phyloP scores from a whole-genome alignment of 2,888 invertebrate species.

The Ptychoptera albimana region DNA sequence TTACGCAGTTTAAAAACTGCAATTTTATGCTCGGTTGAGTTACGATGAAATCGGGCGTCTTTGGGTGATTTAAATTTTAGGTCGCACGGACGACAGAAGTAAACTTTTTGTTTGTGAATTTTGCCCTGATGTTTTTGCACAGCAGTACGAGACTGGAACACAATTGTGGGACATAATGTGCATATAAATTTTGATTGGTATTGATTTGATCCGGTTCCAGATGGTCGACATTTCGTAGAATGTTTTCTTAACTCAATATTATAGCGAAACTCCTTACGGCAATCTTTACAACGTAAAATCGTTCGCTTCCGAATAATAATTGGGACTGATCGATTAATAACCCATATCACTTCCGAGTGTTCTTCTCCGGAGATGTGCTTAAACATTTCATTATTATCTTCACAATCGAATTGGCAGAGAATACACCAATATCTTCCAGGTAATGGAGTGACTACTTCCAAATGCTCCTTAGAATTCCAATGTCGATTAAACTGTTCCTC shows the following conservation, averaged over 20 bases:
- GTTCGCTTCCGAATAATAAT: conserved; percentile 55
- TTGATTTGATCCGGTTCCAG: conserved; percentile 40
- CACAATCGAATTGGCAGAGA: conserved; percentile 54
- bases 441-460: conserved; percentile 20
- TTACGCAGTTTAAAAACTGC: conserved; percentile 34
- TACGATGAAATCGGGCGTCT: conserved; percentile 50
- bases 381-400: conserved; percentile 46
- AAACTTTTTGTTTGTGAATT: conserved; percentile 41
- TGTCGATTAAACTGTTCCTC: conserved; percentile 52
- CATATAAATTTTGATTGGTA: conserved; percentile 51
- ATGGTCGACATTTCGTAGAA: conserved; percentile 33
- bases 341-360: conserved; percentile 56
- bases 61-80: conserved; percentile 41
- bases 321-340: conserved; percentile 66
- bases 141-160: conserved; percentile 42
- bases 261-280: conserved; percentile 50
- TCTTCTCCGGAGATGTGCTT: conserved; percentile 46
- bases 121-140: conserved; percentile 50
- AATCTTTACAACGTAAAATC: conserved; percentile 46
- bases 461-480: conserved; percentile 52
- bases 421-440: conserved; percentile 55
- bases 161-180: conserved; percentile 34
- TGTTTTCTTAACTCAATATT: conserved; percentile 58
- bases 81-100: conserved; percentile 51
- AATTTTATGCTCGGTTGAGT: conserved; percentile 45